A percentile compares a stretch with the other conserved stretches of the same genome.
These are phyloP conservation scores for Labeo calbasu DNA, from an alignment of 2,797 vertebrate genomes.

Conservation along the genomic window DNA sequence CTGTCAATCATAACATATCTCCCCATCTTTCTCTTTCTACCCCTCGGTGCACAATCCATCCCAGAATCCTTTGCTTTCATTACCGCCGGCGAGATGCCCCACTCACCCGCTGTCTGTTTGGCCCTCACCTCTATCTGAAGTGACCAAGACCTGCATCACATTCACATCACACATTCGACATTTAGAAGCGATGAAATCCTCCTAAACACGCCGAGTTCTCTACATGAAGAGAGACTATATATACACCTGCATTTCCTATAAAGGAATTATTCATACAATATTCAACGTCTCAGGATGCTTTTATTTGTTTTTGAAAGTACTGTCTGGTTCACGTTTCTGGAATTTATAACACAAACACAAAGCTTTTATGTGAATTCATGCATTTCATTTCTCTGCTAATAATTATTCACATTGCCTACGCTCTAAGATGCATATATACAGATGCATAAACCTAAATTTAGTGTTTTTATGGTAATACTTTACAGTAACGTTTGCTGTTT, in stretches of 20 bases:
- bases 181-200: constrained; percentile 27
- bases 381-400: neutral
- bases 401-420: neutral
- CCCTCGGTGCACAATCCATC: constrained; percentile 31
- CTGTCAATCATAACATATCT: constrained; percentile 66
- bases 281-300: neutral
- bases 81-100: constrained; percentile 51
- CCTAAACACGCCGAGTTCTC: neutral
- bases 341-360: neutral
- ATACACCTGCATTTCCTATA: neutral
- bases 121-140: constrained; percentile 31
- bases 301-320: neutral
- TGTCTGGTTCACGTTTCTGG: neutral
- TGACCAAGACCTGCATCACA: constrained; percentile 37
- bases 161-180: constrained; percentile 39
- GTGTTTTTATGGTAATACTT: neutral
- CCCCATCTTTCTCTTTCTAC: constrained; percentile 47
- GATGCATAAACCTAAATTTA: neutral
- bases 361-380: neutral
- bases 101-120: constrained; percentile 34
- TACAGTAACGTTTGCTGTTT: neutral
- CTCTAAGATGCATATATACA: neutral
- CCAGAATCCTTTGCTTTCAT: constrained; percentile 54
- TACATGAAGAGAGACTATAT: neutral
- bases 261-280: neutral